Conservation (phyloP, 2,888 invertebrate genomes). For the Elegia similella region DNA sequence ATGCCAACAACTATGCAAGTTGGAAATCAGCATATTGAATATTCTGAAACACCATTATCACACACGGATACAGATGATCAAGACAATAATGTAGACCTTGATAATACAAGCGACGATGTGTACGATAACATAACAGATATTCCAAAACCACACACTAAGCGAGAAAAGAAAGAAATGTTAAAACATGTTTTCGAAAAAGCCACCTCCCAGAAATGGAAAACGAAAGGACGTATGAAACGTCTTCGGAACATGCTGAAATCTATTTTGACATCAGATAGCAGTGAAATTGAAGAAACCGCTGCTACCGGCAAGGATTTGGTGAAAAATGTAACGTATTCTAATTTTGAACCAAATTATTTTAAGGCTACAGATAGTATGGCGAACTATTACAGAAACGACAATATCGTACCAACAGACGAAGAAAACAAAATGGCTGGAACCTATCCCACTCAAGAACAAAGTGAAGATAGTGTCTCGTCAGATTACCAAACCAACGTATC, state of each 20-base stretch:
- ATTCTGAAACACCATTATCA: conserved; percentile 23
- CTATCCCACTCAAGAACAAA: conserved; percentile 38
- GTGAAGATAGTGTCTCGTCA: conserved; percentile 27
- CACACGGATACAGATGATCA: conserved; percentile 31
- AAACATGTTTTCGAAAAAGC: conserved; percentile 51
- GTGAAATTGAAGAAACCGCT: conserved; percentile 39
- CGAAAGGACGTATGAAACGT: conserved; percentile 41
- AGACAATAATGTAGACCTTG: conserved; percentile 27
- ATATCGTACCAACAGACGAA: conserved; percentile 28
- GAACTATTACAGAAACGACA: conserved; percentile 44
- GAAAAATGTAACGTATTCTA: conserved; percentile 44
- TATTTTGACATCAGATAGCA: conserved; percentile 54
- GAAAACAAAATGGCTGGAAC: conserved; percentile 25
- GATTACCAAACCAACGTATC: conserved; percentile 13
- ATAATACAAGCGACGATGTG: conserved; percentile 25
- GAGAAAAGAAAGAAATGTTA: conserved; percentile 50
- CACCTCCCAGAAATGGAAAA: conserved; percentile 38
- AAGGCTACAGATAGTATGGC: conserved; percentile 50
- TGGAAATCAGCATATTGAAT: neutral
- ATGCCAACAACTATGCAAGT: neutral
- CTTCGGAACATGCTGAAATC: conserved; percentile 47
- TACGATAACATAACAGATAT: conserved; percentile 25
- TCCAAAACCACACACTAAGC: conserved; percentile 34
- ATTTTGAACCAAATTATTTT: conserved; percentile 44
- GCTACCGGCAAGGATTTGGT: conserved; percentile 36